Evolutionary conservation across 2,797 vertebrate genomes (phyloP), one percentile per base, ranked within the genome.

Genomic region (Arremon aurantiirostris): DNA sequence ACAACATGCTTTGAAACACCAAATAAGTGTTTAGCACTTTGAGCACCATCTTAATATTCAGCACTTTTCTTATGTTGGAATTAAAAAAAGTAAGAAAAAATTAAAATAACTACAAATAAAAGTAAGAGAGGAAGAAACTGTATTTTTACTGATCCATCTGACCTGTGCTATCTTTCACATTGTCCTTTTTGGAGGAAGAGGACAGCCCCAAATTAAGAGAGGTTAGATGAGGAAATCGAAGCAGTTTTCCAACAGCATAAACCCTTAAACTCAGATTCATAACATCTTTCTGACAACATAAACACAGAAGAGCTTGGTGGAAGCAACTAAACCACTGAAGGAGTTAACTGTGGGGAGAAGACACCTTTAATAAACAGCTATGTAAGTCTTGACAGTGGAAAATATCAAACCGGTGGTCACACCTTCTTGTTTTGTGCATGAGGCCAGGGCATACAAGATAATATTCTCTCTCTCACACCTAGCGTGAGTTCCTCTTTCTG

Each of bases 381-480:
- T 16, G n/a, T 0, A 8, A 63, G 10, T 46, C 23, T 12, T 68
- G 18, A 16, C 18, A 30, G 14, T 22, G 15, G n/a, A 78, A 76
- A 79, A 60, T 53, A 35, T 10, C 20, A 39, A 75, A 42, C 4
- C 39, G 2, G 3, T 19, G 8, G 28, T 19, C 6, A 30, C 0
- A 0, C 1, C 3, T 65, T 10, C 11, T 50, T 55, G 4, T 37
- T 85, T 35, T 15, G 5, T 44, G 22, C 8, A 34, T 35, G 26
- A 44, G 28, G 11, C 8, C 22, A 65, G 46, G 47, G 14, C 7
- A n/a, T 5, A 4, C 4, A 72, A 32, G 39, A 28, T 9, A 35
- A 5, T 28, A 23, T 10, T 2, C 8, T 34, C 8, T 50, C 12
- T 57, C 10, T 63, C 24, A n/a, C 0, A 3, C 2, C 0, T 6